A percentile compares a stretch with the other conserved stretches of the same genome.
Conservation (phyloP, 2,888 invertebrate species). For the Boloria euphrosyne region DNA sequence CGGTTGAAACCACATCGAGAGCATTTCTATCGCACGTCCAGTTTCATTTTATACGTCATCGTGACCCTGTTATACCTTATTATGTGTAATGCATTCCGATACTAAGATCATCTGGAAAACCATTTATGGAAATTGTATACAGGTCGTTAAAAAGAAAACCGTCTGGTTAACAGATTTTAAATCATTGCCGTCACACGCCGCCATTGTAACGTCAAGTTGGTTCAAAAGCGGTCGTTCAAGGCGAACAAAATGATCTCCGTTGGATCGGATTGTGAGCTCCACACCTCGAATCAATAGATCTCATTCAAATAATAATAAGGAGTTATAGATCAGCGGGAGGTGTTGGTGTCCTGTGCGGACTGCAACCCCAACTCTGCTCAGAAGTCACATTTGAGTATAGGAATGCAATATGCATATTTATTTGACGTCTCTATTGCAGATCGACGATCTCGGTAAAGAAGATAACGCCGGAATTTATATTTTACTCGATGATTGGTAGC, state of each 20-base stretch:
- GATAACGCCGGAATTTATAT: slow-evolving; percentile 80
- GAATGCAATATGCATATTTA: slow-evolving; percentile 81
- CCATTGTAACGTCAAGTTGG: slow-evolving; percentile 81
- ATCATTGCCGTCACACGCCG: slow-evolving; percentile 79
- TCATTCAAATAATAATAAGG: slow-evolving; percentile 82
- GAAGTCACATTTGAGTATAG: slow-evolving; percentile 70
- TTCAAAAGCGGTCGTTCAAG: slow-evolving; percentile 79
- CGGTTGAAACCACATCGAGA: slow-evolving; percentile 44
- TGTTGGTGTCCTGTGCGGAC: slow-evolving; percentile 50
- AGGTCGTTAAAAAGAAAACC: slow-evolving; percentile 81
- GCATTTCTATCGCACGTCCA: slow-evolving; percentile 5
- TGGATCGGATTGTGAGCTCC: slow-evolving; percentile 72
- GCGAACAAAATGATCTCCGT: slow-evolving; percentile 80
- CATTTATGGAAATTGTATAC: slow-evolving; percentile 82
- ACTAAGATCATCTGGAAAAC: slow-evolving; percentile 72
- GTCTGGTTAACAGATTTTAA: slow-evolving; percentile 83
- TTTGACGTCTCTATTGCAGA: slow-evolving; percentile 72
- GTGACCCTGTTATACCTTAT: slow-evolving; percentile 63
- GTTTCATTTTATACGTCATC: slow-evolving; percentile 16
- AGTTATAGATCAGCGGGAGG: slow-evolving; percentile 76
- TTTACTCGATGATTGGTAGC: slow-evolving; percentile 77
- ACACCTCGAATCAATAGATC: slow-evolving; percentile 81
- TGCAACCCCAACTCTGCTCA: slow-evolving; percentile 49
- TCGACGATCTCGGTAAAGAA: slow-evolving; percentile 74
- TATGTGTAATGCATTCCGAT: slow-evolving; percentile 66